phyloP scores from a whole-genome alignment of 2,888 invertebrate species.

The Spilarctia lutea region DNA sequence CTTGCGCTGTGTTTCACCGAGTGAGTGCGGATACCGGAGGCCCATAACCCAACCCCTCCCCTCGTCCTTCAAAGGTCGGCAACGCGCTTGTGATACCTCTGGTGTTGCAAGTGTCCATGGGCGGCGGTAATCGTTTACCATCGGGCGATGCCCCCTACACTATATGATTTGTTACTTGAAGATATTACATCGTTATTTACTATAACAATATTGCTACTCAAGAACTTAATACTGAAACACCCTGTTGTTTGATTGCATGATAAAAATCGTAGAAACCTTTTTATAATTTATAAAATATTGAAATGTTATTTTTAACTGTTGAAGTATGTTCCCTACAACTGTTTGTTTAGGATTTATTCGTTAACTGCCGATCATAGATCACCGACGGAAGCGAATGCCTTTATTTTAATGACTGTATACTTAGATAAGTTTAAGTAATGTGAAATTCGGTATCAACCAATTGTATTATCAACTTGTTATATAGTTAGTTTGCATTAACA shows the following conservation, averaged over 20 bases:
- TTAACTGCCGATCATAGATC: constrained; percentile 18
- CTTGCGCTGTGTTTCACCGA: no score
- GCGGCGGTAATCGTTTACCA: no score
- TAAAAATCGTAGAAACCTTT: constrained; percentile 67
- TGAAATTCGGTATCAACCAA: neutral
- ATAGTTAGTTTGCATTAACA: no score
- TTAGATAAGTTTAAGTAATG: neutral
- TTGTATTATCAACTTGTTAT: no score
- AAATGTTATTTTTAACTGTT: constrained; percentile 27
- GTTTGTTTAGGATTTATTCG: constrained; percentile 28
- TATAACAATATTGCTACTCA: neutral
- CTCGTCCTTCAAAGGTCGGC: no score
- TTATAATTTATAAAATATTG: constrained; percentile 58
- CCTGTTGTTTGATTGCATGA: constrained; percentile 57
- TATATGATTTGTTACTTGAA: no score
- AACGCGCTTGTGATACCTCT: no score
- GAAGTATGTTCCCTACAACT: constrained; percentile 26
- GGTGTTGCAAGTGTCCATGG: no score
- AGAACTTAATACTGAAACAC: neutral
- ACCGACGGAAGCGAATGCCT: neutral
- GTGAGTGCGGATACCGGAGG: no score
- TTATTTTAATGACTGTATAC: neutral
- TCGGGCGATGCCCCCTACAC: no score
- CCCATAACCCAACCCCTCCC: no score
- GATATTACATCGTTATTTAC: no score